These are phyloP conservation scores for Petroica traversi DNA, from an alignment of 2,113 vertebrate genomes.

Conservation along the genomic window DNA sequence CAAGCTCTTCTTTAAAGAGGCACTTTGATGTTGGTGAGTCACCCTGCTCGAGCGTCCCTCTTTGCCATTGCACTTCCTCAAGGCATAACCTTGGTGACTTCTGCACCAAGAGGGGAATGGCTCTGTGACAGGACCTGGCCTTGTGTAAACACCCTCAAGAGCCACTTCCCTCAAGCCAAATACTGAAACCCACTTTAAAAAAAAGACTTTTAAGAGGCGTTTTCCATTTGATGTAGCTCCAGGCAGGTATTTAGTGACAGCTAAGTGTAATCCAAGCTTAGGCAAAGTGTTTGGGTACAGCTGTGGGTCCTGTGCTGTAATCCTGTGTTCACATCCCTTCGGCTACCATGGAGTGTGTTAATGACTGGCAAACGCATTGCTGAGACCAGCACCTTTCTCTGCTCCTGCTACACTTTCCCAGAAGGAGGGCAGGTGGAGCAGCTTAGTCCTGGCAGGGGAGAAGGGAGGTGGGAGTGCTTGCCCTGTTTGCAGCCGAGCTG, in stretches of 20 bases:
- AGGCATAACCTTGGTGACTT: not conserved
- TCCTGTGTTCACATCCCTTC: fast-evolving
- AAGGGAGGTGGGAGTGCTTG: not conserved
- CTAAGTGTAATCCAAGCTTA: not conserved
- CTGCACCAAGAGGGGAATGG: not conserved
- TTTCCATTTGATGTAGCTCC: not conserved
- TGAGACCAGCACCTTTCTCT: not conserved
- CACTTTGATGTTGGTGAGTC: not conserved
- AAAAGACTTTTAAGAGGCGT: not conserved
- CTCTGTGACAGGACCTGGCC: not conserved
- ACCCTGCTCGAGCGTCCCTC: not conserved
- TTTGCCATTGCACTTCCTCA: not conserved
- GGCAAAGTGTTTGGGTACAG: not conserved
- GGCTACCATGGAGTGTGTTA: not conserved
- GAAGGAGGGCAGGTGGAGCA: not conserved
- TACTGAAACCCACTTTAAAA: not conserved
- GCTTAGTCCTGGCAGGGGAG: not conserved
- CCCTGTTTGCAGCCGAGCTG: not conserved
- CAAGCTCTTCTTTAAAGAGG: not conserved
- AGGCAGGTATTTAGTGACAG: not conserved
- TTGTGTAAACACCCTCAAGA: not conserved
- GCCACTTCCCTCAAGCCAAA: not conserved
- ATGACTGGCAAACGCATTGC: not conserved
- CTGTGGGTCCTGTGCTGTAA: not conserved
- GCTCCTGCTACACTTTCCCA: not conserved